Conservation (phyloP, 2,113 vertebrate genomes). For the Pedionomus torquatus region DNA sequence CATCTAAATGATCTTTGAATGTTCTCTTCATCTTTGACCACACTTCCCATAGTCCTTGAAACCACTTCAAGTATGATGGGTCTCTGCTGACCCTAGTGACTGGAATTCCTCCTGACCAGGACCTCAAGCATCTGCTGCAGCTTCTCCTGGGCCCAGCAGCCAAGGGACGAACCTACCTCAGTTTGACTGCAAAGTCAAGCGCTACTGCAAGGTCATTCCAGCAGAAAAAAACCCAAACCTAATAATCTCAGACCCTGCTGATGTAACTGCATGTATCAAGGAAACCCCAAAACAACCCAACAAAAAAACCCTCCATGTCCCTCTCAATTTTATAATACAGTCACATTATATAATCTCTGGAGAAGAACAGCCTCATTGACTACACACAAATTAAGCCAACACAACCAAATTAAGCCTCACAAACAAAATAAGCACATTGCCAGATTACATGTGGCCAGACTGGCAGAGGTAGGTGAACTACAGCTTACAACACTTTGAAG, state of each 20-base stretch:
- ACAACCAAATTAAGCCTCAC: background rate
- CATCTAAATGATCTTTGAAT: background rate
- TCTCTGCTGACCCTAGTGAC: background rate
- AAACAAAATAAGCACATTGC: background rate
- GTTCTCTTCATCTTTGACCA: background rate
- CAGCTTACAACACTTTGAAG: background rate
- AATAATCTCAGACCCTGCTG: background rate
- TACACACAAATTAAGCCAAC: background rate
- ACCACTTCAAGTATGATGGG: background rate
- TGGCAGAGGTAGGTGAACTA: background rate
- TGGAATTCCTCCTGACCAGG: background rate
- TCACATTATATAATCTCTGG: background rate
- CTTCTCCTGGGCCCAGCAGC: background rate
- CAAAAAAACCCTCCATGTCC: rapidly evolving
- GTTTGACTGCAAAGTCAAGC: background rate
- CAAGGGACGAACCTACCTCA: background rate
- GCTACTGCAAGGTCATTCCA: background rate
- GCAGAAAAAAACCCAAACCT: background rate
- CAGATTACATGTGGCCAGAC: background rate
- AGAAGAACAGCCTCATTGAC: background rate
- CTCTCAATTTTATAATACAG: background rate
- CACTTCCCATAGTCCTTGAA: background rate
- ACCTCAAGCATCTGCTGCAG: background rate
- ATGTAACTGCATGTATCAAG: background rate
- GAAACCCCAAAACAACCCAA: background rate